These are phyloP conservation scores for Macroramphosus scolopax DNA, from an alignment of 2,797 vertebrate species.

Conservation along the genomic window DNA sequence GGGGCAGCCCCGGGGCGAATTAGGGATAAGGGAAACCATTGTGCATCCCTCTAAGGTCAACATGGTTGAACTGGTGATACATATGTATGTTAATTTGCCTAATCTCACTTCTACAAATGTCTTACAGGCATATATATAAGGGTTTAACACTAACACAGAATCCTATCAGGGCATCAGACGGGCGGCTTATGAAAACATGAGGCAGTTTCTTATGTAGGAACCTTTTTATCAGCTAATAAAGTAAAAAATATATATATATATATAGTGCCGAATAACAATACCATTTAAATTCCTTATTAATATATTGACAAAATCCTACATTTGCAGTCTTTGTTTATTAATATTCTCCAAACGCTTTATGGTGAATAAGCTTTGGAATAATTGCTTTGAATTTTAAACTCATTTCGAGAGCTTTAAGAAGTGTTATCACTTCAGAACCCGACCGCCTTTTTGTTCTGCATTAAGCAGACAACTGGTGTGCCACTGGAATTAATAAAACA, in stretches of 20 bases:
- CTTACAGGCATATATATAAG: conserved; percentile 78
- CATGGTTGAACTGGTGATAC: conserved; percentile 74
- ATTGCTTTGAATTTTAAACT: conserved; percentile 6
- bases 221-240: conserved; percentile 27
- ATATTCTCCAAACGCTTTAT: neutral
- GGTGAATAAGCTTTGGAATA: neutral
- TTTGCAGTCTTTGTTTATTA: neutral
- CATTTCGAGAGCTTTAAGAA: too few relatives aligned
- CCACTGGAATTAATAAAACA: too few relatives aligned
- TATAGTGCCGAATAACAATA: neutral
- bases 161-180: conserved; percentile 75
- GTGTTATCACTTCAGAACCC: too few relatives aligned
- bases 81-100: conserved; percentile 81
- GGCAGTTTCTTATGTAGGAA: conserved; percentile 44
- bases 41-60: conserved; percentile 76
- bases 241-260: too few relatives aligned
- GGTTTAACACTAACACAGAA: conserved; percentile 76
- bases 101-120: conserved; percentile 80
- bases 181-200: conserved; percentile 65
- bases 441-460: too few relatives aligned
- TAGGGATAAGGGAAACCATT: conserved; percentile 71
- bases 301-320: conserved; percentile 3
- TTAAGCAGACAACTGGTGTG: too few relatives aligned
- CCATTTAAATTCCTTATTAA: conserved; percentile 2
- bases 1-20: conserved; percentile 69